These are phyloP conservation scores for Popillia japonica DNA, from an alignment of 1,140 invertebrate species.

Conservation along the genomic window DNA sequence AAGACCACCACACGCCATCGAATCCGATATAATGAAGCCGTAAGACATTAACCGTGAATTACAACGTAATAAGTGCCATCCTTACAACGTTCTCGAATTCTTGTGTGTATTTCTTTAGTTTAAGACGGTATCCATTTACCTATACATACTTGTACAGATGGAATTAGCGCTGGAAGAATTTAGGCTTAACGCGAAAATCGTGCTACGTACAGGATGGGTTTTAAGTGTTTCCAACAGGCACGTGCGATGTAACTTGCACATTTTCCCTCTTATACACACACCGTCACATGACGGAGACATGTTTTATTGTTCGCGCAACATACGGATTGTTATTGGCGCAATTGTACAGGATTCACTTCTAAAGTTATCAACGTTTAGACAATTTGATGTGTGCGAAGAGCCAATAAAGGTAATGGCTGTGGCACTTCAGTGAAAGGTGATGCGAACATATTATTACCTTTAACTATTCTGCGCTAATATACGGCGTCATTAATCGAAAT, in stretches of 20 bases:
- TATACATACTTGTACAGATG: background rate
- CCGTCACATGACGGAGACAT: background rate
- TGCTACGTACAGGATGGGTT: background rate
- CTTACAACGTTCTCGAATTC: conserved; percentile 23
- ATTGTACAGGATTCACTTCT: background rate
- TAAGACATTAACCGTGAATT: conserved; percentile 32
- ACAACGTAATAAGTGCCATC: conserved; percentile 34
- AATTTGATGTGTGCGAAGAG: conserved; percentile 16
- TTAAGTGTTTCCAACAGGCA: conserved; percentile 2
- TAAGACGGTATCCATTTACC: background rate
- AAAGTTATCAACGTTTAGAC: conserved; percentile 31
- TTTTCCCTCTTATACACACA: background rate
- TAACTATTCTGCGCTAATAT: background rate
- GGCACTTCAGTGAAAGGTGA: conserved; percentile 9
- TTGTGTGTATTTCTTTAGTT: background rate
- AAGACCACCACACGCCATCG: conserved; percentile 31
- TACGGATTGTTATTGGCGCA: conserved; percentile 31
- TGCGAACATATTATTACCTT: conserved; percentile 13
- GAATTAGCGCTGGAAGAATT: conserved; percentile 31
- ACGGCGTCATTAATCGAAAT: conserved; percentile 21
- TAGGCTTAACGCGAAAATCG: conserved; percentile 31
- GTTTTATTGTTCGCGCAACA: conserved; percentile 2
- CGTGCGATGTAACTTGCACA: conserved; percentile 1
- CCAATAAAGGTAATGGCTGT: conserved; percentile 18
- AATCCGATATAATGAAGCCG: conserved; percentile 29